Evolutionary conservation across 2,113 vertebrate species (phyloP), one percentile per base, ranked within the genome.

Genomic region (Psittacula cyanocephala): DNA sequence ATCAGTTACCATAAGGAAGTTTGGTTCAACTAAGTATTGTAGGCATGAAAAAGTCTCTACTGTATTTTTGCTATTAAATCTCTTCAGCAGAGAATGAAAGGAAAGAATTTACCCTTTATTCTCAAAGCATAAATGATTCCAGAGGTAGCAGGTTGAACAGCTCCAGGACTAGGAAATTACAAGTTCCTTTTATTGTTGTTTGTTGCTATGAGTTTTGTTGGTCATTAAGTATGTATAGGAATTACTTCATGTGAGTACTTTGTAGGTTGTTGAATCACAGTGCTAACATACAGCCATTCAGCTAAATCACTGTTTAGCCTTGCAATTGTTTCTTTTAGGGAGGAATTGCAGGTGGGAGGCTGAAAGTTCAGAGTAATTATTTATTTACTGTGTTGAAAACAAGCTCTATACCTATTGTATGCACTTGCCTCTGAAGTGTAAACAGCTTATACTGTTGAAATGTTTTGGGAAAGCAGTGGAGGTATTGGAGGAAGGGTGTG

Each of bases 301-400:
- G 31, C 68, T 85, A 72, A 88, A 75, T 90, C 69, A 23, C 65
- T 88, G 71, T 91, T 91, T 69, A 86, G 43, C 47, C 49, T 93
- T 81, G 69, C 64, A 60, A 31, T 92, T 93, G 90, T 94, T 93
- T 86, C 81, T 91, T 88, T 70, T 59, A 68, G 46, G 81, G 50
- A 87, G 55, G 57, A 85, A 79, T 57, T 89, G 74, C 53, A 76
- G 64, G 91, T 93, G 64, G 88, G 76, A 92, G 90, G 86, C 95
- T 75, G 91, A 88, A 94, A 94, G 90, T 93, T 95, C 80, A 79
- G 70, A 28, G 72, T 88, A 90, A 86, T 89, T 85, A 78, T 65
- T 94, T 89, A 82, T 80, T 55, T 71, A 0, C 55, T 52, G n/a
- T 79, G 59, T 44, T 88, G 72, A 69, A 93, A 93, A 90, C 65